These are phyloP conservation scores for Epsilonema sp. DNA, from an alignment of 2,888 invertebrate genomes.

Conservation along the genomic window DNA sequence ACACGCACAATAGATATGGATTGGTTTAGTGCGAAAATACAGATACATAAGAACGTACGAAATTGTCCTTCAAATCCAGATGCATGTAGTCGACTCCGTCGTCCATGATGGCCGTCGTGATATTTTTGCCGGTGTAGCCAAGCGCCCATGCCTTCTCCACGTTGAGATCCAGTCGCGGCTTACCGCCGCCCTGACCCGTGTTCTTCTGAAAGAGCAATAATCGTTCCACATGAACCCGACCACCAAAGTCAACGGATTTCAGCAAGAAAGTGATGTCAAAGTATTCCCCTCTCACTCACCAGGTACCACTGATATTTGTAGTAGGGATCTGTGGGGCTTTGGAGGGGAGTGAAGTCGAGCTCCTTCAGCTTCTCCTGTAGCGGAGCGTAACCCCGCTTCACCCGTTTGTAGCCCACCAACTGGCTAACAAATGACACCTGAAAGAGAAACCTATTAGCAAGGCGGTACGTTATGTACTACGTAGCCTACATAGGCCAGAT, in stretches of 20 bases:
- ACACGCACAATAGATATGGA: no score
- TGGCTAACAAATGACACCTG: conserved; percentile 41
- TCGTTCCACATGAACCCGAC: no score
- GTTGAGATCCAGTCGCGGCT: conserved; percentile 80
- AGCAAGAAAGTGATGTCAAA: no score
- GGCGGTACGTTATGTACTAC: no score
- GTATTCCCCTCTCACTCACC: conserved; percentile 38
- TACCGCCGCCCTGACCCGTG: conserved; percentile 94
- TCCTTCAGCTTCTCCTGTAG: conserved; percentile 28
- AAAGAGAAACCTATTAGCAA: no score
- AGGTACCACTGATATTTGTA: conserved; percentile 95
- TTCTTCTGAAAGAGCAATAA: conserved; percentile 66
- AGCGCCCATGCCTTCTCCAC: conserved; percentile 96
- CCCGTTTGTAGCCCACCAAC: conserved; percentile 49
- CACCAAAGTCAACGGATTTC: no score
- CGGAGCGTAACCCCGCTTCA: conserved; percentile 59
- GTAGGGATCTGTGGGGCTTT: conserved; percentile 68
- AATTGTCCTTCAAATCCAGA: conserved; percentile 84
- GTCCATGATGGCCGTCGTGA: conserved; percentile 99
- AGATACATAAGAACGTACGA: no score
- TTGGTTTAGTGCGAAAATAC: no score
- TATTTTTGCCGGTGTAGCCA: conserved; percentile 88
- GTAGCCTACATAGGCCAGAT: no score
- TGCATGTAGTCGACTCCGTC: conserved; percentile 99
- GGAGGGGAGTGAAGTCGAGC: conserved; percentile 28